A percentile compares a stretch with the other conserved stretches of the same genome.
Conservation (phyloP, 2,888 invertebrate genomes). For the Sesia apiformis region DNA sequence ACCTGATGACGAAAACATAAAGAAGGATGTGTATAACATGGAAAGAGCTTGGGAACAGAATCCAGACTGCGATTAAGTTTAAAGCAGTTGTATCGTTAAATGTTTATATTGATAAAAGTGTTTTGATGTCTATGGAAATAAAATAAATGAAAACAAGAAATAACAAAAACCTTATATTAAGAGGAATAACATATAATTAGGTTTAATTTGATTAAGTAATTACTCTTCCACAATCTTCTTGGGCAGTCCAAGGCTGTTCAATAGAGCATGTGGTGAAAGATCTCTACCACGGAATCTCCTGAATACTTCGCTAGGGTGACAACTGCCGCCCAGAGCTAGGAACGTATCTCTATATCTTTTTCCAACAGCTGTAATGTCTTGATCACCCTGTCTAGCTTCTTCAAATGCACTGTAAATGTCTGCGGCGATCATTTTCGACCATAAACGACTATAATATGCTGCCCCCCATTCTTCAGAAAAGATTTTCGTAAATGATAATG, state of each 20-base stretch:
- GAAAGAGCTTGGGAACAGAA: constrained; percentile 86
- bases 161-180: not conserved
- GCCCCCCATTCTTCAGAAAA: constrained; percentile 90
- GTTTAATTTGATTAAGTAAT: constrained; percentile 1
- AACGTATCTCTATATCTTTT: constrained; percentile 87
- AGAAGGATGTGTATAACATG: constrained; percentile 80
- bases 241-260: constrained; percentile 77
- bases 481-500: constrained; percentile 88
- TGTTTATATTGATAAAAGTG: not conserved
- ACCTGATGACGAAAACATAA: constrained; percentile 76
- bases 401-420: constrained; percentile 91
- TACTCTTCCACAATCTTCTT: constrained; percentile 45
- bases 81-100: not conserved
- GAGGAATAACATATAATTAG: not conserved
- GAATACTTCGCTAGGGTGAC: constrained; percentile 89
- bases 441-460: constrained; percentile 88
- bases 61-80: constrained; percentile 71
- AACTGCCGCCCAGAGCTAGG: constrained; percentile 86
- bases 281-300: constrained; percentile 93
- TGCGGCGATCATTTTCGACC: constrained; percentile 93
- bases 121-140: constrained; percentile 2
- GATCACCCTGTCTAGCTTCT: constrained; percentile 74
- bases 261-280: constrained; percentile 87
- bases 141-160: not conserved
- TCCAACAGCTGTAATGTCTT: constrained; percentile 74